These are phyloP conservation scores for Watsonalla cultraria DNA, from an alignment of 2,888 invertebrate genomes.

Conservation along the genomic window DNA sequence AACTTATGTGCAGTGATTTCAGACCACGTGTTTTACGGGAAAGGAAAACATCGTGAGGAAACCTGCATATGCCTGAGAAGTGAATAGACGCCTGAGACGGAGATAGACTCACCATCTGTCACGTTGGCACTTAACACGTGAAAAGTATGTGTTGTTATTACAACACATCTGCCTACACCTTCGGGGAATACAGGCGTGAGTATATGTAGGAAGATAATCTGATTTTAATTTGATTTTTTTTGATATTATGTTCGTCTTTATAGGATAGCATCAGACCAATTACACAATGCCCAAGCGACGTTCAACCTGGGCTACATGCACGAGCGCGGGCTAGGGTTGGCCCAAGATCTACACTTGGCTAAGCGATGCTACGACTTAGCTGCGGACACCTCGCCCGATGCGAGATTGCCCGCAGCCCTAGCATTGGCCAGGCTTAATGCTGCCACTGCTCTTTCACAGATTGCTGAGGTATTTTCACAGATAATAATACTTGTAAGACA, in stretches of 20 bases:
- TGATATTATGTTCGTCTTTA: background rate
- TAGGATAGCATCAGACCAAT: constrained; percentile 83
- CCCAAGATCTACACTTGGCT: constrained; percentile 93
- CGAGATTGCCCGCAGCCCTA: constrained; percentile 94
- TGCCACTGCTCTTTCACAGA: constrained; percentile 61
- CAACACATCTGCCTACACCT: too few relatives aligned
- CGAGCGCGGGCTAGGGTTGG: constrained; percentile 96
- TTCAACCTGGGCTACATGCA: constrained; percentile 99
- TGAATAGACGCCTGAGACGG: too few relatives aligned
- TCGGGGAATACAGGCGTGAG: too few relatives aligned
- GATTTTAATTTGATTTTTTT: background rate
- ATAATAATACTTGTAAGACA: too few relatives aligned
- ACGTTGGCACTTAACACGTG: too few relatives aligned
- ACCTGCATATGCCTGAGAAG: too few relatives aligned
- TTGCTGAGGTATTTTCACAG: constrained; percentile 3
- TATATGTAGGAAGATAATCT: too few relatives aligned
- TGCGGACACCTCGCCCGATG: constrained; percentile 91
- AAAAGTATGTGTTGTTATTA: too few relatives aligned
- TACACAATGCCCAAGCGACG: constrained; percentile 98
- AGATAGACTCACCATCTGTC: too few relatives aligned
- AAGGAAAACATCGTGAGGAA: too few relatives aligned
- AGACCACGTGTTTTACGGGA: too few relatives aligned
- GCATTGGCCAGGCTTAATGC: constrained; percentile 90
- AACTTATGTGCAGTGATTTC: too few relatives aligned
- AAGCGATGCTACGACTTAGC: constrained; percentile 97